These are phyloP conservation scores for Platalea minor DNA, from an alignment of 2,797 vertebrate species.

Conservation along the genomic window DNA sequence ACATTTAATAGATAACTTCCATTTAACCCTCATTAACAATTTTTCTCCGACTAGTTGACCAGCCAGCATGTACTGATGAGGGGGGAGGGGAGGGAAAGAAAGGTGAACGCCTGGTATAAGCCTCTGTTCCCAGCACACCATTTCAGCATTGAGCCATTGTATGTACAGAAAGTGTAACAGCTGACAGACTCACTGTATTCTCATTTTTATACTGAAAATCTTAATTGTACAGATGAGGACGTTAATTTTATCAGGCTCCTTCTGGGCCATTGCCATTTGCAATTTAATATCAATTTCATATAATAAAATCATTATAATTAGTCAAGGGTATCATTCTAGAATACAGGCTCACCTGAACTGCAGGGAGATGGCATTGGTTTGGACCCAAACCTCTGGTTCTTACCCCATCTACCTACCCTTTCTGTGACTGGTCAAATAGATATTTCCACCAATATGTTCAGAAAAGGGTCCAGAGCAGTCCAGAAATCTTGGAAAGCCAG, in stretches of 20 bases:
- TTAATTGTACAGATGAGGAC: background rate
- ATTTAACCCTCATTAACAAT: slow-evolving; percentile 79
- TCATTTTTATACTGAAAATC: slow-evolving; percentile 8
- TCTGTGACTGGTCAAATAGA: background rate
- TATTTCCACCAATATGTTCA: background rate
- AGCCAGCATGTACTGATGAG: slow-evolving; percentile 16
- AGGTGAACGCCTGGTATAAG: slow-evolving; percentile 50
- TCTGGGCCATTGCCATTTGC: background rate
- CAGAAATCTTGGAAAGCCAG: background rate
- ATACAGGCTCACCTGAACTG: background rate
- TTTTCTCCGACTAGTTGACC: slow-evolving; percentile 76
- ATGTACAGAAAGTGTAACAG: background rate
- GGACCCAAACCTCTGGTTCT: background rate
- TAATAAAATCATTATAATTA: slow-evolving; percentile 5
- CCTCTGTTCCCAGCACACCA: slow-evolving; percentile 36
- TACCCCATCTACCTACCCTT: background rate
- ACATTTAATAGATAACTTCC: slow-evolving; percentile 74
- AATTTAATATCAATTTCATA: background rate
- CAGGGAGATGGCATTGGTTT: background rate
- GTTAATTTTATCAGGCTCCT: slow-evolving; percentile 35
- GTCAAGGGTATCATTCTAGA: background rate
- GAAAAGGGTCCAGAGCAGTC: background rate
- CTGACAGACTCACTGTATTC: background rate
- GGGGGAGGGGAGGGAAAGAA: slow-evolving; percentile 26
- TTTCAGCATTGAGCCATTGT: slow-evolving; percentile 33